Evolutionary conservation across 2,113 vertebrate species (phyloP), one percentile per base, ranked within the genome.

Genomic region (Todiramphus saurophagus): DNA sequence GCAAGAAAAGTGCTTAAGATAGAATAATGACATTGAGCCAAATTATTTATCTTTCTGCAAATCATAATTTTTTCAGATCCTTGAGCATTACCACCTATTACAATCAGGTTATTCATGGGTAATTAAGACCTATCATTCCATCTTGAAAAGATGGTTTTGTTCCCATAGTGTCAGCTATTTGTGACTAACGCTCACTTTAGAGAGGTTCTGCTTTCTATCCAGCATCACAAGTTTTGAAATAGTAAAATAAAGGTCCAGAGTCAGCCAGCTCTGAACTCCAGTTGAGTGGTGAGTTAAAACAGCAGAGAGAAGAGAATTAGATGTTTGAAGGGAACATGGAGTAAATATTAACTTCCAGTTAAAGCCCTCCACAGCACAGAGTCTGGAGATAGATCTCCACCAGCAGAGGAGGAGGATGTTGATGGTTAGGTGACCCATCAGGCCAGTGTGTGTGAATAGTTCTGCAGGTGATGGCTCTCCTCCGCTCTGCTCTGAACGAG

Each of bases 271-370:
- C 66, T 66, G 74, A 87, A 79, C 77, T 44, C 20, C 9, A 4
- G 2, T 11, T 82, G 62, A 63, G 12, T 0, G 0, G 23, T 13
- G 8, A 92, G 11, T 33, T 50, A 51, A 53, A 68, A 3, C 33
- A 55, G 48, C 37, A 69, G 33, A 41, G 66, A 68, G 62, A 41
- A 35, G 35, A 25, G 46, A 86, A 55, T 5, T 31, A 89, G 60
- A 28, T 16, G 16, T 10, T 4, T 33, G 37, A 11, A 39, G 10
- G 12, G 18, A 68, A 10, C 15, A n/a, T 2, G 21, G 30, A 79
- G 17, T 48, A 56, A 93, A 89, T 15, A 16, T 13, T 76, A 44
- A 31, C 21, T 50, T 89, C 50, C 33, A 33, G 73, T 70, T 69
- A 66, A 84, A 94, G 63, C 41, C 41, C 44, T 67, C 15, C 37